Evolutionary conservation across 2,797 vertebrate species (phyloP), one percentile per base, ranked within the genome.

Genomic region (Sebastes miniatus): DNA sequence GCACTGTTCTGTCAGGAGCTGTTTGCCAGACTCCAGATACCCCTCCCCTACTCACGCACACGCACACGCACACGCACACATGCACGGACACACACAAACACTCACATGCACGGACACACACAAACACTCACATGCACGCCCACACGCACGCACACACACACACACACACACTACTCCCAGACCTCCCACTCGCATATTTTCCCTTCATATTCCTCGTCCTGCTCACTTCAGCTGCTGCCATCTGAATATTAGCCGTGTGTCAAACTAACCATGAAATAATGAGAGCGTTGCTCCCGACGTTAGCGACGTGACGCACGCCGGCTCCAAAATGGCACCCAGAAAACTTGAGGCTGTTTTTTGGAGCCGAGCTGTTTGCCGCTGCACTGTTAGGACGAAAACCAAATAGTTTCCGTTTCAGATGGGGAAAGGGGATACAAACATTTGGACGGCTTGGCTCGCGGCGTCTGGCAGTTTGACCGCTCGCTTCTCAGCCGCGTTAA

Each of bases 1-100:
- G 93, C 89, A 93, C 88, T 92, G 92, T 87, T 94, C 95, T 95
- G 94, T 95, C 94, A 95, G 92, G 88, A 89, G 90, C 88, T 92
- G 93, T 96, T 95, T 95, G 93, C 92, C 91, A 89, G 88, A 92
- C 72, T 94, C 91, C 91, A 92, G 90, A 89, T 89, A 87, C 86
- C 80, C 87, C 92, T 86, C 88, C 89, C 72, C 62, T 78, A 10
- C 69, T 74, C 83, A 8, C 67, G 14, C 73, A 29, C 57, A 18
- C 56, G 2, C 24, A 4, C 66, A 3, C 77, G 24, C 77, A 54
- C 77, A 34, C 79, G 1, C 27, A 57, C 67, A 20, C 36, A 14
- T 0, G 1, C 32, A 10, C 2, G 7, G 77, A 79, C 66, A 82
- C 75, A 61, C 71, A 66, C 58, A 69, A 52, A 77, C 69, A 69